A percentile compares a stretch with the other conserved stretches of the same genome.
Conservation (phyloP, 2,797 vertebrate genomes). For the Tolypeutes matacus region DNA sequence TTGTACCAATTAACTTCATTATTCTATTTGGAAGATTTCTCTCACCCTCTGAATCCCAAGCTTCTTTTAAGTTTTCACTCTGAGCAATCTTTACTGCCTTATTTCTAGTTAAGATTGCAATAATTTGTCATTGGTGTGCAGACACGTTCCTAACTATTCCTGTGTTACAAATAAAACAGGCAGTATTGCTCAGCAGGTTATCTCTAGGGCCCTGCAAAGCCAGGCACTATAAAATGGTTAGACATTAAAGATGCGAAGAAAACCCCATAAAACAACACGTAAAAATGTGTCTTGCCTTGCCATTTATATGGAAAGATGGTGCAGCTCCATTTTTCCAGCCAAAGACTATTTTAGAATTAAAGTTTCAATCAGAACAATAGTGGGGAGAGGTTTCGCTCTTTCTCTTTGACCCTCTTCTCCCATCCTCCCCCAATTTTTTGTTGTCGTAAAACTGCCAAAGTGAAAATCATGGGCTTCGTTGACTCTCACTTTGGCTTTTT, state of each 20-base stretch:
- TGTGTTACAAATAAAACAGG: slow-evolving; percentile 86
- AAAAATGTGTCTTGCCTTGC: slow-evolving; percentile 82
- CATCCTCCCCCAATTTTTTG: slow-evolving; percentile 22
- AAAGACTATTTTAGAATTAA: slow-evolving; percentile 77
- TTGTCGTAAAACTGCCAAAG: slow-evolving; percentile 68
- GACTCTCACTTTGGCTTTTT: slow-evolving; percentile 58
- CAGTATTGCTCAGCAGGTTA: slow-evolving; percentile 79
- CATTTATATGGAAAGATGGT: slow-evolving; percentile 80
- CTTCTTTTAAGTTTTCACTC: slow-evolving; percentile 78
- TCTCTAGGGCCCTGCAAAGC: slow-evolving; percentile 86
- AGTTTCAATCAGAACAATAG: slow-evolving; percentile 73
- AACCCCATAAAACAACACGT: slow-evolving; percentile 82
- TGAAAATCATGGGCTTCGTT: slow-evolving; percentile 53
- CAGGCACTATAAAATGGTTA: slow-evolving; percentile 83
- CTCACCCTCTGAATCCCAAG: slow-evolving; percentile 20
- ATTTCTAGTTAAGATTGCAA: slow-evolving; percentile 86
- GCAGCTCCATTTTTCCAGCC: slow-evolving; percentile 77
- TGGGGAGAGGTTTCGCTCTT: slow-evolving; percentile 43
- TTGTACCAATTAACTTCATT: slow-evolving; percentile 81
- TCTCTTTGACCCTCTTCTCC: slow-evolving; percentile 61
- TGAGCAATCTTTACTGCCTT: slow-evolving; percentile 76
- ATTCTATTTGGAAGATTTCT: slow-evolving; percentile 75
- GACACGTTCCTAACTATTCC: slow-evolving; percentile 85
- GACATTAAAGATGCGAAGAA: slow-evolving; percentile 85
- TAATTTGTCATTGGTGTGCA: slow-evolving; percentile 86